Conservation (phyloP, 1,140 invertebrate genomes). For the Holotrichia oblita region DNA sequence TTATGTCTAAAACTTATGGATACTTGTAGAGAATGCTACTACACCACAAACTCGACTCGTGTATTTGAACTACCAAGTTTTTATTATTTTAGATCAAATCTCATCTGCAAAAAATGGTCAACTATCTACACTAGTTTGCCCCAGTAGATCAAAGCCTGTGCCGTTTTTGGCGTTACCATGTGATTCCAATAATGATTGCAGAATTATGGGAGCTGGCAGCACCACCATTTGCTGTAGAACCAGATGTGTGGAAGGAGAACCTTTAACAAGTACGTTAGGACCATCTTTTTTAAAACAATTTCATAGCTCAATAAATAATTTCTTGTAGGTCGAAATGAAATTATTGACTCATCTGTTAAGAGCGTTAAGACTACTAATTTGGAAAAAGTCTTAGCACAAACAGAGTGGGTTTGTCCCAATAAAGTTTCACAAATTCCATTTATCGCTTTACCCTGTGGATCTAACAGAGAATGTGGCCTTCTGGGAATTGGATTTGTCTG, state of each 20-base stretch:
- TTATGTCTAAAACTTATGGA: no score
- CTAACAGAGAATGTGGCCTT: slow-evolving; percentile 41
- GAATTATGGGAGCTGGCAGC: slow-evolving; percentile 42
- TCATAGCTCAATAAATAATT: not conserved
- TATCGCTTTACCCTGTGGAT: slow-evolving; percentile 45
- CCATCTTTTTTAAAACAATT: not conserved
- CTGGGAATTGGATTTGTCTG: slow-evolving; percentile 45
- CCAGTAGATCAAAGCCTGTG: slow-evolving; percentile 37
- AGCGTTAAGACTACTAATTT: not conserved
- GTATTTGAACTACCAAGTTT: no score
- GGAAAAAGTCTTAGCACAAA: not conserved
- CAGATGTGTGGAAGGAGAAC: slow-evolving; percentile 45
- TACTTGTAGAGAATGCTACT: no score
- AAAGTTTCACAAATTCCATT: slow-evolving; percentile 39
- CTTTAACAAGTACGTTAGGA: slow-evolving; percentile 33
- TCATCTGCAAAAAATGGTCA: not conserved
- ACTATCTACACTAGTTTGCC: slow-evolving; percentile 6
- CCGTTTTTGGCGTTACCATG: slow-evolving; percentile 45
- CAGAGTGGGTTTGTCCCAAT: slow-evolving; percentile 45
- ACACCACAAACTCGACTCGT: no score
- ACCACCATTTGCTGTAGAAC: slow-evolving; percentile 42
- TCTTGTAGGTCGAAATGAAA: slow-evolving; percentile 26
- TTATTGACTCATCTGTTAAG: not conserved
- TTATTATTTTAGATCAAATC: slow-evolving; percentile 1
- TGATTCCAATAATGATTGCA: slow-evolving; percentile 44